A percentile compares a stretch with the other conserved stretches of the same genome.
Evolutionary conservation across 2,113 vertebrate genomes (phyloP).

Genomic region (Myocastor coypus): DNA sequence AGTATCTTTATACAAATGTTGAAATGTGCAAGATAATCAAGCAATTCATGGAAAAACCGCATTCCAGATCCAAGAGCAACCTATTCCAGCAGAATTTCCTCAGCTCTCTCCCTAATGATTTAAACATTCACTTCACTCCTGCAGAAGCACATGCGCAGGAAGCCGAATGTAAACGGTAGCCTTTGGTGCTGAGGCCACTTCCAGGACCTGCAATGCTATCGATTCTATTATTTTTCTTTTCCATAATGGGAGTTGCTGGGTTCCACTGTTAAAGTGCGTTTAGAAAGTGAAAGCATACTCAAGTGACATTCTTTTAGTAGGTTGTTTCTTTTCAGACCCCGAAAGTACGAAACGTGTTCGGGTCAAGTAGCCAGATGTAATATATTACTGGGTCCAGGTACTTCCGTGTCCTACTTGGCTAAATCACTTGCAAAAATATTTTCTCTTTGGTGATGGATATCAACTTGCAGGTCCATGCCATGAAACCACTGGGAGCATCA

Average conservation of each 20-base stretch:
- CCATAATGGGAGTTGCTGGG: neutral
- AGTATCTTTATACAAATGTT: slow-evolving; percentile 57
- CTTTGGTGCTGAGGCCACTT: neutral
- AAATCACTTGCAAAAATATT: slow-evolving; percentile 78
- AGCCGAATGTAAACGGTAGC: slow-evolving; percentile 75
- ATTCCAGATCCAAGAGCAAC: slow-evolving; percentile 67
- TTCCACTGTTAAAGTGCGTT: slow-evolving; percentile 14
- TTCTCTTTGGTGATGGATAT: slow-evolving; percentile 77
- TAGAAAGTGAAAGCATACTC: slow-evolving; percentile 46
- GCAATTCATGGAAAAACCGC: slow-evolving; percentile 75
- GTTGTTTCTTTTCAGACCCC: slow-evolving; percentile 62
- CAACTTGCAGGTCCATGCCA: slow-evolving; percentile 78
- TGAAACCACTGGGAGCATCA: slow-evolving; percentile 59
- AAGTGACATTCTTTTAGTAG: slow-evolving; percentile 42
- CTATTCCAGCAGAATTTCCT: slow-evolving; percentile 80
- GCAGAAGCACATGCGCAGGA: slow-evolving; percentile 71
- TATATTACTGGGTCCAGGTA: slow-evolving; percentile 68
- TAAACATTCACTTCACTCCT: slow-evolving; percentile 81
- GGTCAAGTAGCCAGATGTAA: slow-evolving; percentile 73
- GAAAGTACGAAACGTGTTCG: slow-evolving; percentile 54
- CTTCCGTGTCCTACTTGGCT: slow-evolving; percentile 72
- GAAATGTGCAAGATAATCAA: slow-evolving; percentile 62
- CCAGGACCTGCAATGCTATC: slow-evolving; percentile 62
- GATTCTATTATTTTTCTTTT: neutral
- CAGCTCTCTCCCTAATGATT: slow-evolving; percentile 80